Evolutionary conservation across 2,113 vertebrate species (phyloP).

Genomic region (Gallinago undulata): DNA sequence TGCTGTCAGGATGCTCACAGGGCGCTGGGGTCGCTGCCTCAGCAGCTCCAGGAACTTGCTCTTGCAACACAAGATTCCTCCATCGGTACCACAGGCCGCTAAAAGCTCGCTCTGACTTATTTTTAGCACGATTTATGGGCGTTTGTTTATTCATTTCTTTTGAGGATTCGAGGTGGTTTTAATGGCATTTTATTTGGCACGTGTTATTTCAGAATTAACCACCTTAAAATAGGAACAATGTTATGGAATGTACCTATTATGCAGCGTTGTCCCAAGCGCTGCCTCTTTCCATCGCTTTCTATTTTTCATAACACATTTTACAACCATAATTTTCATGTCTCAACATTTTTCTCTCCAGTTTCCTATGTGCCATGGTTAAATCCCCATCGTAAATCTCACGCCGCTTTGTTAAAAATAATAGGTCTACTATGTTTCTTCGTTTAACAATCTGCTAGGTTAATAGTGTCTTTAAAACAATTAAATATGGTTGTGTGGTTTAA

Average conservation of each 20-base stretch:
- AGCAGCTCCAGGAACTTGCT: not conserved
- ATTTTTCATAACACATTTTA: conserved; percentile 10
- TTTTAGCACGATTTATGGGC: not conserved
- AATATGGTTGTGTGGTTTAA: not conserved
- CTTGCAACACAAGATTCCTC: not conserved
- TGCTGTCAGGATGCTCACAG: rapidly evolving
- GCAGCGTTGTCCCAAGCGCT: not conserved
- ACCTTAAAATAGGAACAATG: not conserved
- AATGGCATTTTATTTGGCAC: not conserved
- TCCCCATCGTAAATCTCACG: not conserved
- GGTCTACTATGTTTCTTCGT: not conserved
- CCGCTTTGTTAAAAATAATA: conserved; percentile 27
- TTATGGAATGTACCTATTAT: not conserved
- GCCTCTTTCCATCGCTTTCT: not conserved
- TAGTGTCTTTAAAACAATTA: conserved; percentile 41
- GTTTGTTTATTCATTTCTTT: not conserved
- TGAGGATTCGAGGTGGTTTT: not conserved
- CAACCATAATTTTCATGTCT: not conserved
- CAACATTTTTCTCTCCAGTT: not conserved
- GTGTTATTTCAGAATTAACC: not conserved
- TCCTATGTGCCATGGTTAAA: conserved; percentile 5
- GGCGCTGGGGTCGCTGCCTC: not conserved
- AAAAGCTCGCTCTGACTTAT: not conserved
- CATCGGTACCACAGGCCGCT: not conserved
- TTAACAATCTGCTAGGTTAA: conserved; percentile 6